Percentiles rank a stretch among this genome's conserved stretches.
phyloP scores from a whole-genome alignment of 2,113 vertebrate species.

The Crypturellus undulatus region DNA sequence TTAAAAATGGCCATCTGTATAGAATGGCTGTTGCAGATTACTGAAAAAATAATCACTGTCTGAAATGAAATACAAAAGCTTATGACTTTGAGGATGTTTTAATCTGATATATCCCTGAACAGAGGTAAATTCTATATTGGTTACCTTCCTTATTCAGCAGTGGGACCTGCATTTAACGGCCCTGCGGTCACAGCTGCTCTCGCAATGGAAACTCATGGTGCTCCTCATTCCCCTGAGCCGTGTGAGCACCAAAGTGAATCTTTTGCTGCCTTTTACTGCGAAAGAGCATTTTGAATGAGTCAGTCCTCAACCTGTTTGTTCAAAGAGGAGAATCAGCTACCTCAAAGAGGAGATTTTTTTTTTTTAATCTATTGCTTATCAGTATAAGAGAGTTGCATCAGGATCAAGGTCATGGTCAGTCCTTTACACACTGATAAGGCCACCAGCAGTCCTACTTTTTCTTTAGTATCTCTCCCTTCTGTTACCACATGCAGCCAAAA shows the following conservation, averaged over 20 bases:
- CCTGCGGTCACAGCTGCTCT: background rate
- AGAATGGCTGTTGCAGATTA: background rate
- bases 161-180: background rate
- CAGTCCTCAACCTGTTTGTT: background rate
- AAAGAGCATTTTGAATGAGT: background rate
- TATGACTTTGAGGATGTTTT: background rate
- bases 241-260: background rate
- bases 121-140: background rate
- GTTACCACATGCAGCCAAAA: background rate
- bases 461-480: background rate
- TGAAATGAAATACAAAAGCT: background rate
- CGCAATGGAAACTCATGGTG: background rate
- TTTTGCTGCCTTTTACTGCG: background rate
- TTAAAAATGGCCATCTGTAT: background rate
- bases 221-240: accelerated
- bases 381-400: background rate
- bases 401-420: background rate
- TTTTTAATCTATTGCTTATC: background rate
- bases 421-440: background rate
- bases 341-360: background rate
- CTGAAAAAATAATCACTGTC: background rate
- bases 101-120: background rate
- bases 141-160: background rate
- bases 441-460: background rate
- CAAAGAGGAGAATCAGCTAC: background rate